Conservation (phyloP, 2,888 invertebrate genomes). For the Corbicula japonica region DNA sequence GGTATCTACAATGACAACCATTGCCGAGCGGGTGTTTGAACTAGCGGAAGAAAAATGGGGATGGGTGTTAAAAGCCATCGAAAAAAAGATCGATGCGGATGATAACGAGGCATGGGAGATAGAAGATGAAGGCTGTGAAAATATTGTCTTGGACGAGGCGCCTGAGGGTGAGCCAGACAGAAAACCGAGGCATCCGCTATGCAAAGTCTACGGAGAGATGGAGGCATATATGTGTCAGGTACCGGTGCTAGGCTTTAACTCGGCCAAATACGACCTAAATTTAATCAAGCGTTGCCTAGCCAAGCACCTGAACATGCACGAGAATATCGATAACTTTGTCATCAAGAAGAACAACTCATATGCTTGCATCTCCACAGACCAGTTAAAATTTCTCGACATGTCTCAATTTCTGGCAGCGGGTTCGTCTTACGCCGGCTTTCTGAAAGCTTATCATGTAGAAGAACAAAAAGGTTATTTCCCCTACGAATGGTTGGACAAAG, state of each 20-base stretch:
- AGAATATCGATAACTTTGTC: slow-evolving; percentile 16
- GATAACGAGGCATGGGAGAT: too few relatives aligned
- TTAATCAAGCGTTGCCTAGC: too few relatives aligned
- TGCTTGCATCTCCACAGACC: slow-evolving; percentile 32
- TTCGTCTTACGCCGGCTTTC: slow-evolving; percentile 47
- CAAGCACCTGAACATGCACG: slow-evolving; percentile 33
- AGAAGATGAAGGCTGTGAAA: background rate
- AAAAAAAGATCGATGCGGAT: slow-evolving; percentile 34
- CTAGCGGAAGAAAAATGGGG: slow-evolving; percentile 37
- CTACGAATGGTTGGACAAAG: slow-evolving; percentile 50
- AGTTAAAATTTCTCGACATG: slow-evolving; percentile 54
- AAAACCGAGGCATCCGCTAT: slow-evolving; percentile 18
- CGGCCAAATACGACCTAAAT: too few relatives aligned
- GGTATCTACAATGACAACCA: slow-evolving; percentile 27
- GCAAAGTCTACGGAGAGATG: slow-evolving; percentile 22
- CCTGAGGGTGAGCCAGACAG: background rate
- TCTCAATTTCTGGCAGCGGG: slow-evolving; percentile 50
- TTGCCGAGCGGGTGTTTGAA: slow-evolving; percentile 25
- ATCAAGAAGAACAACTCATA: slow-evolving; percentile 36
- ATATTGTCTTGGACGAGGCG: background rate
- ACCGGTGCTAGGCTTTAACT: too few relatives aligned
- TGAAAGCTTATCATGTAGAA: slow-evolving; percentile 56
- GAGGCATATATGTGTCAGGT: too few relatives aligned
- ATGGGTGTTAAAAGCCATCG: too few relatives aligned
- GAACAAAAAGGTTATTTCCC: slow-evolving; percentile 51